Conservation (phyloP, 2,797 vertebrate genomes). For the Leptodactylus fallax region DNA sequence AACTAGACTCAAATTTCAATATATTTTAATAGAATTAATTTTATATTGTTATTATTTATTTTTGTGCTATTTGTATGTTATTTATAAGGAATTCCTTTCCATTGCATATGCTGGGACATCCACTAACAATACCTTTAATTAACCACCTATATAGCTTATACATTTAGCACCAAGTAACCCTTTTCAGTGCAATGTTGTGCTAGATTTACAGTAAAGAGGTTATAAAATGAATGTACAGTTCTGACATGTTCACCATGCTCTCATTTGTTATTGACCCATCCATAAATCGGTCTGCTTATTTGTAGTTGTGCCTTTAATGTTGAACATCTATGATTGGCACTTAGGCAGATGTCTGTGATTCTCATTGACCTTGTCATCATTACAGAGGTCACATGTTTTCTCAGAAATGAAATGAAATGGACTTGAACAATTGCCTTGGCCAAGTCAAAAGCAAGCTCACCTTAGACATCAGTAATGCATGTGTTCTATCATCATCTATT, state of each 20-base stretch:
- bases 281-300: conserved; percentile 59
- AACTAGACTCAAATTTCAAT: too few species aligned
- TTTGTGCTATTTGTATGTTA: too few species aligned
- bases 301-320: conserved; percentile 60
- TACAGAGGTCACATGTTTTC: conserved; percentile 62
- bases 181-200: not conserved
- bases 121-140: not conserved
- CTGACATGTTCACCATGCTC: conserved; percentile 46
- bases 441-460: conserved; percentile 62
- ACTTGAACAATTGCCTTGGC: conserved; percentile 61
- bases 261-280: conserved; percentile 62
- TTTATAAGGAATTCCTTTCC: not conserved
- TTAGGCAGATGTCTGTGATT: conserved; percentile 64
- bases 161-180: not conserved
- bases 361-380: conserved; percentile 65
- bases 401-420: conserved; percentile 63
- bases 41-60: too few species aligned
- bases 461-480: conserved; percentile 62
- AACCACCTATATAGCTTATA: not conserved
- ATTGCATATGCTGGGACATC: not conserved
- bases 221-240: conserved; percentile 50
- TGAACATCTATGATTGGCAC: conserved; percentile 65
- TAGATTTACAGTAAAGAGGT: conserved; percentile 35
- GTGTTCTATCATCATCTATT: conserved; percentile 62
- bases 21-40: too few species aligned